Base-by-base conservation (phyloP, 2,888 invertebrate species). In the Neoitamus cyanurus region DNA sequence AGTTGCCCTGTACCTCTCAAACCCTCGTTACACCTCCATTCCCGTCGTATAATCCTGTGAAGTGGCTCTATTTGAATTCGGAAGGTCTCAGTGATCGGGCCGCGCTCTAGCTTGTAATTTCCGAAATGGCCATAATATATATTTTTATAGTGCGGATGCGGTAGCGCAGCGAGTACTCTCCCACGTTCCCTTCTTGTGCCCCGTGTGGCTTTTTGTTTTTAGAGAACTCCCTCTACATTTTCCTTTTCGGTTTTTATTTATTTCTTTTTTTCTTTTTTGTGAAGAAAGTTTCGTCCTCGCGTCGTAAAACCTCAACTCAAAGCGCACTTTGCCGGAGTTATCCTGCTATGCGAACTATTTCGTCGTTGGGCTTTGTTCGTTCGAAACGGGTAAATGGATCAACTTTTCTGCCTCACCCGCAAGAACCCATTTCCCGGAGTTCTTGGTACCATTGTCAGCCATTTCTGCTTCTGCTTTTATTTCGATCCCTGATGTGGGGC, bases 241-340 rank as follows among this genome's bases (percentile, higher is more conserved):
- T 73, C 11, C 20, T 20, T 15, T 58, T 34, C 34, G 3, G 3
- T 34, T 34, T 34, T 34, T 34, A 3, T 34, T 34, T 20, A 1
- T 58, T 58, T 2, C 7, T 25, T 58, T 2, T 25, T 48, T 48
- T 9, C 15, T 58, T 9, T 20, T 58, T 58, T 58, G 9, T 58
- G 15, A 58, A 58, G 37, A 77, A 77, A 46, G 25, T 42, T 77
- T n/a, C 28, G 28, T 37, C 42, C 46, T 37, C 30, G 25, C 42
- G 20, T 78, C 58, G 78, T 31, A 78, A 78, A 78, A 78, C 46
- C 78, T 78, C 48, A 78, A 78, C 48, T 25, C 15, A 78, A 78
- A 48, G 48, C 78, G 31, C 78, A 78, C 48, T 78, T 78, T 78
- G 20, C 30, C 15, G 15, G 31, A 78, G 78, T 78, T 78, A 42